A percentile compares a stretch with the other conserved stretches of the same genome.
phyloP scores from a whole-genome alignment of 2,888 invertebrate species.

The Diogma glabrata region DNA sequence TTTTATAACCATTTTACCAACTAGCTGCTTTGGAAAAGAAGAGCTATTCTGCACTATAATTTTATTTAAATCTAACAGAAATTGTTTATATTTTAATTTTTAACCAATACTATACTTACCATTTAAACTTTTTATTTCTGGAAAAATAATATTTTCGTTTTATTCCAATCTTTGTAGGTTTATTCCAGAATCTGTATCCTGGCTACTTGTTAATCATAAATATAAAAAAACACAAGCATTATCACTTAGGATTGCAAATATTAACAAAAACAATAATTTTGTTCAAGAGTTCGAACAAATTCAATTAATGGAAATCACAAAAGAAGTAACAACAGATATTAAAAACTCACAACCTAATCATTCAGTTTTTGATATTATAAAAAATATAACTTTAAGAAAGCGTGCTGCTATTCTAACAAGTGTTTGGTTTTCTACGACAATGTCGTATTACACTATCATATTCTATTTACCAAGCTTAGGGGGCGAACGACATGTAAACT shows the following conservation, averaged over 20 bases:
- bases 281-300: constrained; percentile 16
- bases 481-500: constrained; percentile 37
- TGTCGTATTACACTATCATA: constrained; percentile 36
- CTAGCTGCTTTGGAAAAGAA: too few species aligned
- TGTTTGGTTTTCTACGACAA: constrained; percentile 36
- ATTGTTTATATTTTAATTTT: neutral
- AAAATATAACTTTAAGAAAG: constrained; percentile 17
- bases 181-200: constrained; percentile 35
- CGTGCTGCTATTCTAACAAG: constrained; percentile 20
- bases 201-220: constrained; percentile 31
- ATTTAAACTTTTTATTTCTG: neutral
- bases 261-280: constrained; percentile 22
- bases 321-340: neutral
- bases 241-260: constrained; percentile 27
- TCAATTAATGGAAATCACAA: constrained; percentile 3
- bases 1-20: too few species aligned
- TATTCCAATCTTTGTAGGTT: constrained; percentile 16
- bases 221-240: constrained; percentile 29
- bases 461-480: constrained; percentile 34
- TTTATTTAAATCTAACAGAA: too few species aligned
- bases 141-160: neutral
- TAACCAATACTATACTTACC: neutral
- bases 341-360: too few species aligned
- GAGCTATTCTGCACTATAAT: too few species aligned
- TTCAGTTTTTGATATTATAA: constrained; percentile 15